Percentiles rank a stretch among this genome's conserved stretches.
phyloP scores from a whole-genome alignment of 2,888 invertebrate genomes.

The Shargacucullia verbasci region DNA sequence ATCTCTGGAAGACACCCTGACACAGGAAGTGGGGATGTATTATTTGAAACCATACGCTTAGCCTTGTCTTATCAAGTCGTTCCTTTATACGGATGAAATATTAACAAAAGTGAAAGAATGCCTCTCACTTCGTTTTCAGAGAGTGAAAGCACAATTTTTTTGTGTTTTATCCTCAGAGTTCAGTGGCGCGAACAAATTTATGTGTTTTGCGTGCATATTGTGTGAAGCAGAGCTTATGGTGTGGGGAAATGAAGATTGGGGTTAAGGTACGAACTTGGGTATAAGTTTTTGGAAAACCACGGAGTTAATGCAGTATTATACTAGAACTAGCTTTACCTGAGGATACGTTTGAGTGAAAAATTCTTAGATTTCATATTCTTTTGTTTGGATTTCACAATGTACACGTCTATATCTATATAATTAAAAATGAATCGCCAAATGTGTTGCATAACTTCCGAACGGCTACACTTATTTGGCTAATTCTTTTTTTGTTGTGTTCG shows the following conservation, averaged over 20 bases:
- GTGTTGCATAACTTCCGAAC: too few species aligned
- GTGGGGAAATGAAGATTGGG: slow-evolving; percentile 4
- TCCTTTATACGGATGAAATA: neutral
- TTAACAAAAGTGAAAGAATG: neutral
- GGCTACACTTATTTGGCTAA: too few species aligned
- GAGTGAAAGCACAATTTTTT: slow-evolving; percentile 25
- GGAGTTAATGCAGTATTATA: too few species aligned
- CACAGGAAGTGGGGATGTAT: too few species aligned
- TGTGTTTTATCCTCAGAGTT: slow-evolving; percentile 21
- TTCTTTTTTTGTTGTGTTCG: too few species aligned
- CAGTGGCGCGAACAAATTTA: slow-evolving; percentile 31
- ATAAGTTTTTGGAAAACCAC: neutral
- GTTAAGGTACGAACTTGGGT: neutral
- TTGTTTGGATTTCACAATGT: too few species aligned
- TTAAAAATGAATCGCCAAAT: too few species aligned
- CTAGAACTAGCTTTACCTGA: too few species aligned
- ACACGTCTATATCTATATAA: too few species aligned
- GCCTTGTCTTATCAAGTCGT: neutral
- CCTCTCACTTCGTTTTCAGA: slow-evolving; percentile 9
- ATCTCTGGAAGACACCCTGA: too few species aligned
- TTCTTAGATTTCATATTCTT: too few species aligned
- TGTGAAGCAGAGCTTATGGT: slow-evolving; percentile 25
- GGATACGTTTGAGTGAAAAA: too few species aligned
- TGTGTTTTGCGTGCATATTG: slow-evolving; percentile 31
- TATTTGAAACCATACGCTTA: neutral